Conservation (phyloP, 2,888 invertebrate genomes). For the Taenaris catops region DNA sequence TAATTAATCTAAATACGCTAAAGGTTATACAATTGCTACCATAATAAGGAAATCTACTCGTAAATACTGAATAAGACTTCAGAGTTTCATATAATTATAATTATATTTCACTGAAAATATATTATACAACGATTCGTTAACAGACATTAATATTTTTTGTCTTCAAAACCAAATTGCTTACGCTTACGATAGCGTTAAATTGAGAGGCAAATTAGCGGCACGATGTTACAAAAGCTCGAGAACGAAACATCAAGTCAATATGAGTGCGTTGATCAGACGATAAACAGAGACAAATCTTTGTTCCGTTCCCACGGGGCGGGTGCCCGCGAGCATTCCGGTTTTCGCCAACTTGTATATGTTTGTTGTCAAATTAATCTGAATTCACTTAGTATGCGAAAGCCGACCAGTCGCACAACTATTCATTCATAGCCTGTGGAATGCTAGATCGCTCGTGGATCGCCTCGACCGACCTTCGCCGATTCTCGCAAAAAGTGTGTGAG, state of each 20-base stretch:
- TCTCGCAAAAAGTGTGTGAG: conserved; percentile 36
- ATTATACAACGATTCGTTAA: conserved; percentile 1
- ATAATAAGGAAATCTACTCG: too few species aligned
- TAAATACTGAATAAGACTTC: too few species aligned
- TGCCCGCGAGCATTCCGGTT: conserved; percentile 66
- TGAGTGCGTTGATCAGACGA: conserved; percentile 39
- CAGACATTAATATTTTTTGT: conserved; percentile 6
- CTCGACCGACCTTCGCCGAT: conserved; percentile 61
- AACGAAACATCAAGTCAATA: conserved; percentile 22
- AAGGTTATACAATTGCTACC: too few species aligned
- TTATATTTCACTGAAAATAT: background rate
- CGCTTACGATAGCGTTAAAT: conserved; percentile 28
- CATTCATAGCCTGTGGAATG: conserved; percentile 76
- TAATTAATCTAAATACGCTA: too few species aligned
- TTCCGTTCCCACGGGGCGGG: conserved; percentile 65
- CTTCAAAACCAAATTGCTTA: conserved; percentile 5
- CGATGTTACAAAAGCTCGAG: conserved; percentile 36
- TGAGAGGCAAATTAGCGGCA: conserved; percentile 44
- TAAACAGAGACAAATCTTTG: conserved; percentile 59
- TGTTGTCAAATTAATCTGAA: conserved; percentile 78
- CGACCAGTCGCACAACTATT: conserved; percentile 71
- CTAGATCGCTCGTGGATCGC: conserved; percentile 70
- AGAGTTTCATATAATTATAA: too few species aligned
- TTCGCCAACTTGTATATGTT: conserved; percentile 72
- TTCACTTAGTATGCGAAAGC: conserved; percentile 64